A percentile compares a stretch with the other conserved stretches of the same genome.
Evolutionary conservation across 2,797 vertebrate species (phyloP).

Genomic region (Mallotus villosus): DNA sequence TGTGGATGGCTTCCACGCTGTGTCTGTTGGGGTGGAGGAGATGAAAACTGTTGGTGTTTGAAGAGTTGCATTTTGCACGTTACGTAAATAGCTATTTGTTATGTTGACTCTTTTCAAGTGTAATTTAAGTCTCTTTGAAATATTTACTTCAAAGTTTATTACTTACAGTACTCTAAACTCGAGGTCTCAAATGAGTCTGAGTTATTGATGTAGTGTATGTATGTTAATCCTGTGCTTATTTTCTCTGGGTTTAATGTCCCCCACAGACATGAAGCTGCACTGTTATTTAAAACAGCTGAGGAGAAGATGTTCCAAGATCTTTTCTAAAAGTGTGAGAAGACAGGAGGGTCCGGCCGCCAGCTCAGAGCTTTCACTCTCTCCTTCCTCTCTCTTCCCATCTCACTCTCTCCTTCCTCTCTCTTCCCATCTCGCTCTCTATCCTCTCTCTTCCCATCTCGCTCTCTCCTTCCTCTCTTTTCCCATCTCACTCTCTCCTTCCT

Average conservation of each 20-base stretch:
- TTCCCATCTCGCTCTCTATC: no score
- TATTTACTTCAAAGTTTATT: constrained; percentile 47
- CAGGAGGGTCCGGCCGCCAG: no score
- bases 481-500: no score
- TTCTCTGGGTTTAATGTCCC: constrained; percentile 52
- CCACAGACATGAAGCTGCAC: constrained; percentile 50
- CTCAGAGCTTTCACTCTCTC: no score
- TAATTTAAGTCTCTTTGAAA: constrained; percentile 48
- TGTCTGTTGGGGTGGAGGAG: constrained; percentile 50
- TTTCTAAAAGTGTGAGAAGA: no score
- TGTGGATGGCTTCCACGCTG: constrained; percentile 40
- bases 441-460: no score
- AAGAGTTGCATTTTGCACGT: background rate
- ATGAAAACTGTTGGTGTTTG: constrained; percentile 32
- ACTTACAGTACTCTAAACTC: constrained; percentile 43
- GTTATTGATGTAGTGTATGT: constrained; percentile 56
- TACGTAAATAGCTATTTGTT: constrained; percentile 26
- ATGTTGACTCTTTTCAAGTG: constrained; percentile 25
- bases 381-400: no score
- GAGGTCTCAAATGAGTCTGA: constrained; percentile 52
- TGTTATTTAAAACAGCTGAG: constrained; percentile 56
- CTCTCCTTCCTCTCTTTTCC: no score
- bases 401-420: no score
- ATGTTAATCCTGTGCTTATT: no score
- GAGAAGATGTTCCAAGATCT: constrained; percentile 33